Base-by-base conservation (phyloP, 2,888 invertebrate species). In the Rhaphigaster nebulosa region DNA sequence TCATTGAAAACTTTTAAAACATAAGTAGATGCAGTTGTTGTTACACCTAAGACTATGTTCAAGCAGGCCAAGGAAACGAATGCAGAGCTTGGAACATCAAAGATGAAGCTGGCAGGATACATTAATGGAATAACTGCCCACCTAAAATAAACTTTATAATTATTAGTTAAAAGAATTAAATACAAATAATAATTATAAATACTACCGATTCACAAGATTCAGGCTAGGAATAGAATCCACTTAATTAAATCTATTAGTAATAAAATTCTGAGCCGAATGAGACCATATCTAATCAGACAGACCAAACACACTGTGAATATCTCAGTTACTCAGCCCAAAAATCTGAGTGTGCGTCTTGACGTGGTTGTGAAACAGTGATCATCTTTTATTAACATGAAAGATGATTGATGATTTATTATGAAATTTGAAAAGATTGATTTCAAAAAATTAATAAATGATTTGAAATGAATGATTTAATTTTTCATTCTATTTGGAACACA, bases 11-110 rank as follows among this genome's bases (percentile, higher is more conserved):
- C 45, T 87, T 88, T 90, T 52, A 96, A 65, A 26, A 92, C 90
- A 89, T 92, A 91, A 20, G 91, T 91, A 26, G 91, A 95, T 92
- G 97, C 94, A 29, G 96, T 96, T 3, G 95, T 94, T 84, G 96
- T 94, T 15, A 95, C 95, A 0, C 98, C 98, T 76, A 97, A 94
- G 93, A 98, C 97, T n/a, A 97, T 95, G 94, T 97, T 97, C 54
- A 96, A 94, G 93, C 97, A 97, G 93, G 97, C 97, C 92, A 98
- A 95, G 23, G 96, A 94, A 94, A 98, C 97, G 94, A 97, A 98
- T 52, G 97, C 97, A 90, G 97, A 95, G 93, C 97, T 97, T 6
- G 98, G 95, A 92, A 97, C 96, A 52, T 94, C 94, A 94, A 98
- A 98, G 90, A 95, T 91, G 93, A 96, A 96, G 93, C 97, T 97